Base-by-base conservation (phyloP, 2,888 invertebrate genomes). In the Elegia similella region DNA sequence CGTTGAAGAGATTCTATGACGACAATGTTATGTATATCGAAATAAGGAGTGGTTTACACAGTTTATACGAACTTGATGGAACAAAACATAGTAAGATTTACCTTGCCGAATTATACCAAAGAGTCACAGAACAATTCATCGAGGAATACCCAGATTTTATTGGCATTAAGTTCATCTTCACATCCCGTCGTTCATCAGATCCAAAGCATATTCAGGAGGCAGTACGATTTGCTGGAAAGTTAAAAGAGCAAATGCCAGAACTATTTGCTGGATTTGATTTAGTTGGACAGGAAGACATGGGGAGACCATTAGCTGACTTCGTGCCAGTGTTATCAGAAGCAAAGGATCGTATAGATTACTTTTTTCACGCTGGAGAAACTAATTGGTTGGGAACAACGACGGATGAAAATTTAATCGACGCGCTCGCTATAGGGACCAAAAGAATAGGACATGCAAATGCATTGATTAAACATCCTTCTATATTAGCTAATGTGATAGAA, bases 321-420 rank as follows among this genome's bases (percentile, higher is more conserved):
- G 78, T 93, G 0, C 88, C 94, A 0, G 77, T 92, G 55, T 72
- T 96, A 23, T 69, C 88, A 12, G 76, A 85, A 38, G 79, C 92
- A 0, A 90, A 92, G 42, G 80, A 89, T 0, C 80, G 92, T 1
- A 84, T 96, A 12, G 89, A 94, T 50, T 95, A 93, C 68, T 96
- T 93, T 70, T 95, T 96, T 65, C 96, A 97, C 73, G 95, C 95
- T 0, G 97, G 96, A 0, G 96, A 97, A 82, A 96, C 96, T 0
- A 94, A 95, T 69, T 95, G 95, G 95, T 92, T 89, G 64, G 95
- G 94, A 7, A 87, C 86, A 7, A 67, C 87, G 0, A 90, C 93
- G 0, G 96, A 97, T 73, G 93, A 95, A 65, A 96, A 97, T 79
- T 80, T 97, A 30, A 80, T 96, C 12, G 97, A 97, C 72, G 96